phyloP scores from a whole-genome alignment of 2,888 invertebrate species.

The Hydriomena furcata region DNA sequence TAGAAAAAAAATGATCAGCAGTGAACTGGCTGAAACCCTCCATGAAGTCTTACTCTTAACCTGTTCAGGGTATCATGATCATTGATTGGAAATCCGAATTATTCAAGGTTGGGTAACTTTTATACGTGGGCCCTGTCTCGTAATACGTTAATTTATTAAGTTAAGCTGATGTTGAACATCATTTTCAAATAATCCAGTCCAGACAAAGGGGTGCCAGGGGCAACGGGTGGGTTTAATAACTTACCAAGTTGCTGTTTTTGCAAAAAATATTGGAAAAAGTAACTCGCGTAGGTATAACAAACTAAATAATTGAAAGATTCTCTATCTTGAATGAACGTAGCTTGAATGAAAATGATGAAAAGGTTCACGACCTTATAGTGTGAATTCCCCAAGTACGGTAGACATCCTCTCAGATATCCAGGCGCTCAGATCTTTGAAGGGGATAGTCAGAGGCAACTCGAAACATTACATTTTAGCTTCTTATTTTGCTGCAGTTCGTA shows the following conservation, averaged over 20 bases:
- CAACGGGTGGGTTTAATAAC: constrained; percentile 9
- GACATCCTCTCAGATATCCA: too few relatives aligned
- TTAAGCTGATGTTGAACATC: constrained; percentile 2
- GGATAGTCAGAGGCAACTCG: too few relatives aligned
- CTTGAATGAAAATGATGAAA: too few relatives aligned
- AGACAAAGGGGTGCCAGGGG: not conserved
- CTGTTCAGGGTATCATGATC: constrained; percentile 1
- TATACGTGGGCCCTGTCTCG: constrained; percentile 4
- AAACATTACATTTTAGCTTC: too few relatives aligned
- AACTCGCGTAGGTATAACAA: too few relatives aligned
- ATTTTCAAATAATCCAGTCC: constrained; percentile 5
- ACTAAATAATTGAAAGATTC: too few relatives aligned
- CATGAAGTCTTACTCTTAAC: not conserved
- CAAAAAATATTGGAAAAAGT: constrained; percentile 7
- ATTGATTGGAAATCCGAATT: constrained; percentile 1
- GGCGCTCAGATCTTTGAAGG: too few relatives aligned
- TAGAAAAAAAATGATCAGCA: too few relatives aligned
- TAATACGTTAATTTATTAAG: constrained; percentile 16
- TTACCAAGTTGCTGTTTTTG: constrained; percentile 1
- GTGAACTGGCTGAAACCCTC: not conserved
- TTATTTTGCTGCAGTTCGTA: too few relatives aligned
- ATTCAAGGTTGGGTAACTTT: not conserved
- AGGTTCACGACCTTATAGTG: too few relatives aligned
- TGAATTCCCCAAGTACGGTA: too few relatives aligned
- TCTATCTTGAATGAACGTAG: too few relatives aligned